A percentile compares a stretch with the other conserved stretches of the same genome.
Evolutionary conservation across 2,888 invertebrate genomes (phyloP).

Genomic region (Aphodius granarius): DNA sequence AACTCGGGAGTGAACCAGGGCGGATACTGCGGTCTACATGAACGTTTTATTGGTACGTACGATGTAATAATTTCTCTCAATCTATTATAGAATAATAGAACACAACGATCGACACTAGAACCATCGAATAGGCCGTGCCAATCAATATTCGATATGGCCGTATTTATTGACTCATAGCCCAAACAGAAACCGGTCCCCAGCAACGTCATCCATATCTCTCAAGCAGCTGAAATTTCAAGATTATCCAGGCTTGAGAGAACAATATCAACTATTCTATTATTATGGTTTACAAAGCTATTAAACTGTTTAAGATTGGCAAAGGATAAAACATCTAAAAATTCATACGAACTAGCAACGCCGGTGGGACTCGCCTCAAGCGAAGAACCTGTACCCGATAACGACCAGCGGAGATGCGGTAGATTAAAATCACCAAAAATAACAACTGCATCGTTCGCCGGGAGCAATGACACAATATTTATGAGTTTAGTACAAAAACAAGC

Average conservation of each 20-base stretch:
- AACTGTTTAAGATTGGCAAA: not conserved
- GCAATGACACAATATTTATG: not conserved
- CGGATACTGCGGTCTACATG: too few relatives aligned
- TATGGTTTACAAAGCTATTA: not conserved
- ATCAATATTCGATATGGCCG: too few relatives aligned
- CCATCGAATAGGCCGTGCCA: too few relatives aligned
- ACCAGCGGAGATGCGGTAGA: not conserved
- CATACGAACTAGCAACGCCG: not conserved
- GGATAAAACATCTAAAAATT: not conserved
- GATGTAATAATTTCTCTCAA: too few relatives aligned
- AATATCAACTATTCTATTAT: not conserved
- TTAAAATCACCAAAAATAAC: not conserved
- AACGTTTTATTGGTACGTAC: too few relatives aligned
- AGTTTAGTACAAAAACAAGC: not conserved
- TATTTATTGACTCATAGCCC: too few relatives aligned
- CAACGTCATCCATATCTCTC: too few relatives aligned
- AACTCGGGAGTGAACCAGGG: too few relatives aligned
- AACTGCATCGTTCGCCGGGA: not conserved
- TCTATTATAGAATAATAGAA: too few relatives aligned
- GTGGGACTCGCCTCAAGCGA: not conserved
- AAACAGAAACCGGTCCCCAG: too few relatives aligned
- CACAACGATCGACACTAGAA: too few relatives aligned
- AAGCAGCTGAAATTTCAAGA: not conserved
- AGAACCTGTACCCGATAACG: not conserved
- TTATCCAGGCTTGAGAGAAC: not conserved